These are phyloP conservation scores for Vandiemenella viatica DNA, from an alignment of 2,888 invertebrate species.

Conservation along the genomic window DNA sequence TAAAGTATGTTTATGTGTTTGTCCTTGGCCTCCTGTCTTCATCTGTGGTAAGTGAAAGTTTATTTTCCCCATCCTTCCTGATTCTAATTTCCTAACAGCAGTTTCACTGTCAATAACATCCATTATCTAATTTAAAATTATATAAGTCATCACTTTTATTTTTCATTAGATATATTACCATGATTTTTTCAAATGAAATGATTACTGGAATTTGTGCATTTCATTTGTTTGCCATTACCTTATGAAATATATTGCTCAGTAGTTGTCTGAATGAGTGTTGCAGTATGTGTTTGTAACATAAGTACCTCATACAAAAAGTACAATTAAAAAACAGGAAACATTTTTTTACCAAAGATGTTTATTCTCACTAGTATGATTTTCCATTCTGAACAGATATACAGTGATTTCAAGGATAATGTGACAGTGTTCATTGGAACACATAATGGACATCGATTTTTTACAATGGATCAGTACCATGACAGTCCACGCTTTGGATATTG, in stretches of 20 bases:
- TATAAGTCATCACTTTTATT: too few relatives aligned
- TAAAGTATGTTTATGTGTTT: too few relatives aligned
- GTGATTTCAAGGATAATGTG: constrained; percentile 40
- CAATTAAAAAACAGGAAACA: neutral
- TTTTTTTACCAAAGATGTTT: neutral
- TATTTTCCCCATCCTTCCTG: too few relatives aligned
- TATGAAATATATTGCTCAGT: neutral
- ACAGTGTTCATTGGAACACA: constrained; percentile 45
- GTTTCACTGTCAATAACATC: too few relatives aligned
- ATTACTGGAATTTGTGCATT: neutral
- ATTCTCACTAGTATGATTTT: neutral
- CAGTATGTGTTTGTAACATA: too few relatives aligned
- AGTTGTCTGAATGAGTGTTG: too few relatives aligned
- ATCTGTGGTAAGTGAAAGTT: too few relatives aligned
- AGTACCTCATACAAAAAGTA: neutral
- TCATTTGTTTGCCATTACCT: neutral
- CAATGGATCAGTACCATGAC: constrained; percentile 42
- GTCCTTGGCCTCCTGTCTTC: too few relatives aligned
- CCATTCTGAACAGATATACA: constrained; percentile 39
- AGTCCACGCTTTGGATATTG: constrained; percentile 39
- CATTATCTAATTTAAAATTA: too few relatives aligned
- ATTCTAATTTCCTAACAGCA: too few relatives aligned
- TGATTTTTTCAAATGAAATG: too few relatives aligned
- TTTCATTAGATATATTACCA: too few relatives aligned
- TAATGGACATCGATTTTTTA: constrained; percentile 43